phyloP scores from a whole-genome alignment of 2,797 vertebrate species.

The Euphonia xanthogaster region DNA sequence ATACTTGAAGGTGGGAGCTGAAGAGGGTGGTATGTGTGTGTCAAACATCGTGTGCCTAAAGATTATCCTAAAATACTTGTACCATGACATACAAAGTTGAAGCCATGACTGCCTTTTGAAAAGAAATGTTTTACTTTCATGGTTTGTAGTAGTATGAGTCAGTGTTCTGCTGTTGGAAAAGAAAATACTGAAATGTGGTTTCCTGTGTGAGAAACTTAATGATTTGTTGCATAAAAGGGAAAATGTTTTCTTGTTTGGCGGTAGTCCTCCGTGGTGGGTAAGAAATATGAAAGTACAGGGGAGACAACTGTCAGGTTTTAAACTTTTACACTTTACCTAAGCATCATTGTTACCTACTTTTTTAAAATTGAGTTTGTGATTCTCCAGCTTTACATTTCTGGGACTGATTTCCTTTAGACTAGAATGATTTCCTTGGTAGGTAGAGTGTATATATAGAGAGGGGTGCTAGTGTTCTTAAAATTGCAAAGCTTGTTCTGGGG shows the following conservation, averaged over 20 bases:
- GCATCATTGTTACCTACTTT: background rate
- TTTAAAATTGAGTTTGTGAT: background rate
- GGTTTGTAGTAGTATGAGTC: background rate
- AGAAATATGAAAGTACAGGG: background rate
- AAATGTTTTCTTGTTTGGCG: background rate
- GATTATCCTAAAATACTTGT: background rate
- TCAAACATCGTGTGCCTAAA: background rate
- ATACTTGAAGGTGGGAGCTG: background rate
- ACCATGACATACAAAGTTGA: background rate
- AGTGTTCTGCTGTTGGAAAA: background rate
- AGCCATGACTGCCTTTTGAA: slow-evolving; percentile 8
- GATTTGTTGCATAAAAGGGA: background rate
- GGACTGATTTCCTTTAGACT: background rate
- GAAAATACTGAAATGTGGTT: background rate
- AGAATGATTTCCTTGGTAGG: background rate
- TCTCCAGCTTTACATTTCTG: background rate
- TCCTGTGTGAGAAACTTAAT: background rate
- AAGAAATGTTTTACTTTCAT: background rate
- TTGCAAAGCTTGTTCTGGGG: background rate
- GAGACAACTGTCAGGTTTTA: background rate
- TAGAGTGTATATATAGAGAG: background rate
- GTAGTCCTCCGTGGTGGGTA: background rate
- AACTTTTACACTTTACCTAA: background rate
- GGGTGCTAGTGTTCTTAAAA: background rate
- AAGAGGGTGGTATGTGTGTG: background rate